phyloP scores from a whole-genome alignment of 1,140 invertebrate genomes.

The Octopus sinensis region DNA sequence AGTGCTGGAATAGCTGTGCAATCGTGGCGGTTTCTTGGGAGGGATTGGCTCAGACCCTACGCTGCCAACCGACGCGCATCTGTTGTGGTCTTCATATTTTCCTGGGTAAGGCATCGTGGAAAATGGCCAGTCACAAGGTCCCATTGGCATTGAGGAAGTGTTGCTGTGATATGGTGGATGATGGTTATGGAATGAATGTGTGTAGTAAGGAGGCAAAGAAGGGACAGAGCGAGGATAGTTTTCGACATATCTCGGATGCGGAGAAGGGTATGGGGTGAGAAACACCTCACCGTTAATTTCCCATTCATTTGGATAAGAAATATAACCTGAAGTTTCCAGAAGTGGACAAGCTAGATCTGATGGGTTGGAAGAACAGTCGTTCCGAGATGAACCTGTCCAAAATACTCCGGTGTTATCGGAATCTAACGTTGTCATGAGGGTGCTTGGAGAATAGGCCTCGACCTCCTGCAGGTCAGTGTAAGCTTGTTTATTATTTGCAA shows the following conservation, averaged over 20 bases:
- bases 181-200: background rate
- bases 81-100: background rate
- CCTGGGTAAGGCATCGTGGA: background rate
- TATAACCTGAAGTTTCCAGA: background rate
- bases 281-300: background rate
- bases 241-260: too few relatives aligned
- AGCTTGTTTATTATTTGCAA: too few relatives aligned
- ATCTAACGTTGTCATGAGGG: background rate
- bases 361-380: background rate
- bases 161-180: background rate
- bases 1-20: background rate
- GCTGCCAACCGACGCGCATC: background rate
- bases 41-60: background rate
- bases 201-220: background rate
- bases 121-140: background rate
- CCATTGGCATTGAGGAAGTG: background rate
- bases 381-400: background rate
- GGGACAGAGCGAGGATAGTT: background rate
- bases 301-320: background rate
- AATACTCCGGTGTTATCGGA: background rate
- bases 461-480: background rate
- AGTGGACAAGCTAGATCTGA: background rate
- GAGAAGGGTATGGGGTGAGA: background rate
- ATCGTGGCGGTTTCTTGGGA: background rate
- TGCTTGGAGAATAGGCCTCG: background rate